phyloP scores from a whole-genome alignment of 2,888 invertebrate species.

The Stenolophus ochropezus region DNA sequence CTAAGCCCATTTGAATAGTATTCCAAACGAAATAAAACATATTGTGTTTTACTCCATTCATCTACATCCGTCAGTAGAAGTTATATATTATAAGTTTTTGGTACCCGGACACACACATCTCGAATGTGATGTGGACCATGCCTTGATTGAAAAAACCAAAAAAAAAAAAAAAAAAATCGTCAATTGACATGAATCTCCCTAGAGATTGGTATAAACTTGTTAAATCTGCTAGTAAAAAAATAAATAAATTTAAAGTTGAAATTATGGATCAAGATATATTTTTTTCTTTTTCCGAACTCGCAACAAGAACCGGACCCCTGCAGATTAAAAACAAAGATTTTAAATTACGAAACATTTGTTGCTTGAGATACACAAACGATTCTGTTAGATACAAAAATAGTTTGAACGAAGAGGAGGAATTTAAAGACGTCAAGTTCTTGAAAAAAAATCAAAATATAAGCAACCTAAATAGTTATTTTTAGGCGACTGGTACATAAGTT shows the following conservation, averaged over 20 bases:
- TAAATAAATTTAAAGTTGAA: neutral
- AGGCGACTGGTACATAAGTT: too few relatives aligned
- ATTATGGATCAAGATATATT: slow-evolving; percentile 1
- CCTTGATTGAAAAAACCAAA: neutral
- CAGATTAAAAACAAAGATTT: neutral
- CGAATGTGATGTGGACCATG: neutral
- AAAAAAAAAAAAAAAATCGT: neutral
- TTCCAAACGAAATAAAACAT: neutral
- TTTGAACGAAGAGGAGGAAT: slow-evolving; percentile 9
- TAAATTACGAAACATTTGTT: neutral
- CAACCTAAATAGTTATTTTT: neutral
- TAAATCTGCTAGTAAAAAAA: neutral
- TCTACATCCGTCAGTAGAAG: neutral
- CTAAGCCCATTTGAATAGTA: neutral
- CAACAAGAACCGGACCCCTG: slow-evolving; percentile 7
- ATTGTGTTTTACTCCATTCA: neutral
- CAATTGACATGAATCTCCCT: neutral
- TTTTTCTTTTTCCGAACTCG: slow-evolving; percentile 4
- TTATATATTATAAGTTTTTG: neutral
- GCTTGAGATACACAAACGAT: neutral
- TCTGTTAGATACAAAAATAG: slow-evolving; percentile 17
- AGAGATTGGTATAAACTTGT: slow-evolving; percentile 1
- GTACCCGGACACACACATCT: slow-evolving; percentile 2
- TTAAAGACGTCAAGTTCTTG: slow-evolving; percentile 1
- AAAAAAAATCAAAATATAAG: slow-evolving; percentile 11